Evolutionary conservation across 2,888 invertebrate species (phyloP).

Genomic region (Hirtodrosophila duncani): DNA sequence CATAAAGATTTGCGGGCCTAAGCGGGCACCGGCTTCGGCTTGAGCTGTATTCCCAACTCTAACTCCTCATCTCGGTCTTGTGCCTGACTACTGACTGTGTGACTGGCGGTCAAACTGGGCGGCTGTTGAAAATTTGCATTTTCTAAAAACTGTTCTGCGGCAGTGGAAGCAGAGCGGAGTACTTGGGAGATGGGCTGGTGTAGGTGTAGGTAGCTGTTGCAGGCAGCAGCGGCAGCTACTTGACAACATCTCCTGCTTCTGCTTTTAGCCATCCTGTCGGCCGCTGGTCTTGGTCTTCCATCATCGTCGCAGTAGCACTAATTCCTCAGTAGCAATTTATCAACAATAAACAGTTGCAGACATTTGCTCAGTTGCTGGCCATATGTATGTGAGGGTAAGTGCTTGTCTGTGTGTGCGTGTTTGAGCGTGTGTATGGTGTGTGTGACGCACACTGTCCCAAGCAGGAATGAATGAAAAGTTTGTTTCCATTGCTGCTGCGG

Average conservation of each 20-base stretch:
- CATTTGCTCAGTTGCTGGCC: conserved; percentile 53
- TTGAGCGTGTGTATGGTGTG: conserved; percentile 25
- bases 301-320: conserved; percentile 68
- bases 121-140: conserved; percentile 69
- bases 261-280: conserved; percentile 8
- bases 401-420: conserved; percentile 6
- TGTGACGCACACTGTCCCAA: conserved; percentile 64
- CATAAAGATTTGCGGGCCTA: conserved; percentile 72
- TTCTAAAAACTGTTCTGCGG: conserved; percentile 67
- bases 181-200: neutral
- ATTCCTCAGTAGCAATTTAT: conserved; percentile 75
- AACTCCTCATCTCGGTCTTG: conserved; percentile 1
- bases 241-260: conserved; percentile 31
- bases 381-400: neutral
- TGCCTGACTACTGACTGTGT: neutral
- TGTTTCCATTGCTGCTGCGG: conserved; percentile 49
- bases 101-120: conserved; percentile 3
- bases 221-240: conserved; percentile 43
- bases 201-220: conserved; percentile 38
- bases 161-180: conserved; percentile 27
- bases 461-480: conserved; percentile 71
- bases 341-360: conserved; percentile 76
- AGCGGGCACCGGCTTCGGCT: conserved; percentile 23
- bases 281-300: conserved; percentile 50
- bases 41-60: neutral